Percentiles rank a stretch among this genome's conserved stretches.
Evolutionary conservation across 64 coral and sea anemone genomes (phyloP).

Genomic region (Anthopleura sola): DNA sequence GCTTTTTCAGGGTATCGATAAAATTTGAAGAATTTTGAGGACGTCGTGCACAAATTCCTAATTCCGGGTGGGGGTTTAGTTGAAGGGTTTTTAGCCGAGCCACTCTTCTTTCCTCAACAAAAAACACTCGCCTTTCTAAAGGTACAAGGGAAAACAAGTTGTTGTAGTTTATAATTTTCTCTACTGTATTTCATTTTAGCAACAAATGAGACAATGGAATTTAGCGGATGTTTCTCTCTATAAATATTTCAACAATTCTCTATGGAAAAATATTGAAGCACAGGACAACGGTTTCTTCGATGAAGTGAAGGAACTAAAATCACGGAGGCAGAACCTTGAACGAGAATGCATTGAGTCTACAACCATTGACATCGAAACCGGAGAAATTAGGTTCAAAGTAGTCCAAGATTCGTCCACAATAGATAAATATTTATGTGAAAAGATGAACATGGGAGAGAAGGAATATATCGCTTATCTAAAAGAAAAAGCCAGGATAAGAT

Average conservation of each 20-base stretch:
- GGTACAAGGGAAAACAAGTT: too few relatives aligned
- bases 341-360: conserved; percentile 23
- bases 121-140: too few relatives aligned
- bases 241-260: conserved; percentile 34
- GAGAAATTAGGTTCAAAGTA: conserved; percentile 34
- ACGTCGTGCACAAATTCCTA: too few relatives aligned
- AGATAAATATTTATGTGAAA: conserved; percentile 42
- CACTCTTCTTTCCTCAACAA: too few relatives aligned
- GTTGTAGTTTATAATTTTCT: neutral
- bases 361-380: conserved; percentile 18
- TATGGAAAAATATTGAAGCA: conserved; percentile 33
- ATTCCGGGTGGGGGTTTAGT: too few relatives aligned
- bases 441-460: conserved; percentile 40
- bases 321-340: conserved; percentile 3
- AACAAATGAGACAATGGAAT: conserved; percentile 38
- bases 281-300: conserved; percentile 39
- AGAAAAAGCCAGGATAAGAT: conserved; percentile 16
- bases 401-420: neutral
- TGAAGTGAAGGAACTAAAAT: conserved; percentile 29
- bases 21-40: too few relatives aligned
- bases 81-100: too few relatives aligned
- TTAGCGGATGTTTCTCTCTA: conserved; percentile 36
- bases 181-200: neutral
- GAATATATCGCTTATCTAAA: conserved; percentile 33
- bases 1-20: too few relatives aligned